Conservation (phyloP, 2,797 vertebrate genomes). For the Hydrolagus colliei region DNA sequence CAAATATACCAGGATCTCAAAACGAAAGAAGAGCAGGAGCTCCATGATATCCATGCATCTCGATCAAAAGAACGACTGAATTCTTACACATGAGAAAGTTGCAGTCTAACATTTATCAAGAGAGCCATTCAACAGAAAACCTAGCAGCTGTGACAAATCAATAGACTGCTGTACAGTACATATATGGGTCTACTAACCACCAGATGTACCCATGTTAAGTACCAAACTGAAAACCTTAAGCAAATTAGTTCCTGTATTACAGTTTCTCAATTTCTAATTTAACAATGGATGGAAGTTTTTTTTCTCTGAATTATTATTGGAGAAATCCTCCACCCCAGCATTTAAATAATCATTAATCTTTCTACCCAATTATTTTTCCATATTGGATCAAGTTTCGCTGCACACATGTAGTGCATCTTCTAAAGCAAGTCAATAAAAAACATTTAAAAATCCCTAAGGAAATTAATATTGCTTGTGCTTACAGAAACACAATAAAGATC, state of each 20-base stretch:
- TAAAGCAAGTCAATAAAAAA: neutral
- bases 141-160: constrained; percentile 69
- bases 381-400: neutral
- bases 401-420: neutral
- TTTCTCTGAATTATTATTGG: constrained; percentile 12
- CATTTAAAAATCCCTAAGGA: neutral
- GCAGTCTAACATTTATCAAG: constrained; percentile 50
- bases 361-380: neutral
- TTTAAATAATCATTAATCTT: neutral
- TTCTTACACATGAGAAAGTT: constrained; percentile 87
- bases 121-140: constrained; percentile 61
- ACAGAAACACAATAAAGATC: neutral
- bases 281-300: neutral
- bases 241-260: constrained; percentile 26
- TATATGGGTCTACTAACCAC: constrained; percentile 72
- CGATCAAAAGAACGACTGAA: constrained; percentile 98
- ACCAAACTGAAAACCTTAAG: constrained; percentile 26
- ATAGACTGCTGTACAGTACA: constrained; percentile 68
- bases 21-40: constrained; percentile 97
- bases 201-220: constrained; percentile 67
- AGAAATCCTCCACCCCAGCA: neutral
- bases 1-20: constrained; percentile 98
- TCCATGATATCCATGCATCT: constrained; percentile 90
- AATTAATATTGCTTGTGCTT: neutral
- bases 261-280: constrained; percentile 6